Evolutionary conservation across 2,888 invertebrate species (phyloP).

Genomic region (Erynnis tages): DNA sequence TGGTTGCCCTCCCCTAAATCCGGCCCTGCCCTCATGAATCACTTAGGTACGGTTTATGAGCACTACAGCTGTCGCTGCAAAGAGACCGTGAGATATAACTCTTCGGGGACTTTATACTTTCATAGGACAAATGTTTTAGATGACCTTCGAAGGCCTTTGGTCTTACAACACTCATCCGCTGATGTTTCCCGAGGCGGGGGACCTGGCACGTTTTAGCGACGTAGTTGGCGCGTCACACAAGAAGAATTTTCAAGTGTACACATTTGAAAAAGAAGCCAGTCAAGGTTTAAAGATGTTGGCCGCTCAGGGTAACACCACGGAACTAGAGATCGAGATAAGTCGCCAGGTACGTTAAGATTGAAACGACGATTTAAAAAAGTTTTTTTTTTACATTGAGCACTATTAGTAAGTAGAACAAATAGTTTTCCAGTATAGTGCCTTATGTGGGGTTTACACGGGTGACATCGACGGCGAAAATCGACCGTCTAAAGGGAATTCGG

Average conservation of each 20-base stretch:
- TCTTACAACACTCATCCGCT: slow-evolving; percentile 62
- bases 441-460: no score
- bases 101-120: not conserved
- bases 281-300: slow-evolving; percentile 63
- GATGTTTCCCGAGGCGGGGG: slow-evolving; percentile 50
- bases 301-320: slow-evolving; percentile 71
- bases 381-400: no score
- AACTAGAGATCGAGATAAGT: slow-evolving; percentile 65
- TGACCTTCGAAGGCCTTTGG: slow-evolving; percentile 69
- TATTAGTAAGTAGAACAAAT: no score
- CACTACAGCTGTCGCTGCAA: no score
- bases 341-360: slow-evolving; percentile 50
- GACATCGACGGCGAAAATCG: no score
- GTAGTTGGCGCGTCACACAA: slow-evolving; percentile 71
- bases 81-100: no score
- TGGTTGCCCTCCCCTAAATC: no score
- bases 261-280: slow-evolving; percentile 56
- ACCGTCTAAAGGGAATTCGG: no score
- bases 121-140: slow-evolving; percentile 31
- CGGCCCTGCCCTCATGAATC: no score
- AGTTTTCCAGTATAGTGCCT: no score
- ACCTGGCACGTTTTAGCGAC: slow-evolving; percentile 62
- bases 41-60: no score
- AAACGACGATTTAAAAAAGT: no score
- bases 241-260: slow-evolving; percentile 56